Conservation (phyloP, 1,140 invertebrate species). For the Bacillus rossius region DNA sequence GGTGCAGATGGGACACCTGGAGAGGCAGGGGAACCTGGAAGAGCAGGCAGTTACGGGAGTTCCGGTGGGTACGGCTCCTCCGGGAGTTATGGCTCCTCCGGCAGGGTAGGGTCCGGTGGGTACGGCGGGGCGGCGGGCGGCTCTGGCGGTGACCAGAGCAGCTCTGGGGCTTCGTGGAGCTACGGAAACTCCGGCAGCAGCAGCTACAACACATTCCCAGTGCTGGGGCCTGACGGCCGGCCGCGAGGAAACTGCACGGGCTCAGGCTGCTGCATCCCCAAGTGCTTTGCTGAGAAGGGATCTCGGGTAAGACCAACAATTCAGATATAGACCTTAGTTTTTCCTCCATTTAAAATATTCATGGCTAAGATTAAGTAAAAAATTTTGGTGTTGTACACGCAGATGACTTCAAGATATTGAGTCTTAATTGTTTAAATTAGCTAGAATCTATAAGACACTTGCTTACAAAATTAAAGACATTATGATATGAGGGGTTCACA, state of each 20-base stretch:
- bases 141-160: not conserved
- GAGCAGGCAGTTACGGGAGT: too few species aligned
- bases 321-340: not conserved
- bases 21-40: too few species aligned
- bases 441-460: too few species aligned
- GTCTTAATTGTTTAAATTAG: too few species aligned
- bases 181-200: not conserved
- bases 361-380: too few species aligned
- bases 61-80: not conserved
- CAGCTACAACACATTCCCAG: constrained; percentile 13
- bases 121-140: not conserved
- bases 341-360: too few species aligned
- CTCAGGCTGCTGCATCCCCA: constrained; percentile 61
- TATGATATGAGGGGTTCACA: too few species aligned
- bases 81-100: not conserved
- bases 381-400: too few species aligned
- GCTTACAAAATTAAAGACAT: too few species aligned
- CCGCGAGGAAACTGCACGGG: constrained; percentile 52
- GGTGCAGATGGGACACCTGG: too few species aligned
- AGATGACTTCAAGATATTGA: too few species aligned
- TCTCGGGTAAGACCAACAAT: constrained; percentile 56
- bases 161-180: not conserved
- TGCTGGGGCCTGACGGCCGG: not conserved
- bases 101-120: not conserved
- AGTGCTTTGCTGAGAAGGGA: constrained; percentile 93